These are phyloP conservation scores for Menidia beryllina DNA, from an alignment of 2,113 vertebrate species.

Conservation along the genomic window DNA sequence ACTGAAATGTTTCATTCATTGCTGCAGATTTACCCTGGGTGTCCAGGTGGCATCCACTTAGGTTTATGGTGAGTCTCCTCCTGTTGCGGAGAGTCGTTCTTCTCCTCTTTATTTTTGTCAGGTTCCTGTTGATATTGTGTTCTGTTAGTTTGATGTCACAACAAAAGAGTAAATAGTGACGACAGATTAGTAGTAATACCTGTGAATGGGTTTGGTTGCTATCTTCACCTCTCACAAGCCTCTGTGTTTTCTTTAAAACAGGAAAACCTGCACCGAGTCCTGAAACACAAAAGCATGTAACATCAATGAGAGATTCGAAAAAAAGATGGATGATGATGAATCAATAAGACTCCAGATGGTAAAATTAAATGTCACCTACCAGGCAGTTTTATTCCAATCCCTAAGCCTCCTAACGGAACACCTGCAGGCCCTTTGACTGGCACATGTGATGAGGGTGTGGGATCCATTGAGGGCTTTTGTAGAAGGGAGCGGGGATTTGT, in stretches of 20 bases:
- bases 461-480: slow-evolving; percentile 69
- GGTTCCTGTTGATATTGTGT: slow-evolving; percentile 45
- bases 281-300: slow-evolving; percentile 11
- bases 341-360: neutral
- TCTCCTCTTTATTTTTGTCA: slow-evolving; percentile 38
- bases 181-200: slow-evolving; percentile 33
- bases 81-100: slow-evolving; percentile 35
- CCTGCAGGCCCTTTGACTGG: slow-evolving; percentile 32
- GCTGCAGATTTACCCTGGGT: slow-evolving; percentile 69
- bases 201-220: slow-evolving; percentile 34
- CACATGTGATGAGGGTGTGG: slow-evolving; percentile 33
- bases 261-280: slow-evolving; percentile 72
- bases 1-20: accelerated
- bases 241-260: slow-evolving; percentile 73
- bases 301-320: neutral
- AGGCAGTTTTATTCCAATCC: slow-evolving; percentile 79
- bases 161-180: neutral
- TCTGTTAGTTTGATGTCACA: slow-evolving; percentile 1
- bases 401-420: slow-evolving; percentile 60
- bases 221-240: slow-evolving; percentile 37
- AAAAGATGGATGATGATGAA: neutral
- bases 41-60: slow-evolving; percentile 78
- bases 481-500: slow-evolving; percentile 78
- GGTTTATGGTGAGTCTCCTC: slow-evolving; percentile 56
- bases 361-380: slow-evolving; percentile 58